Evolutionary conservation across 2,888 invertebrate genomes (phyloP).

Genomic region (Agrotis puta): DNA sequence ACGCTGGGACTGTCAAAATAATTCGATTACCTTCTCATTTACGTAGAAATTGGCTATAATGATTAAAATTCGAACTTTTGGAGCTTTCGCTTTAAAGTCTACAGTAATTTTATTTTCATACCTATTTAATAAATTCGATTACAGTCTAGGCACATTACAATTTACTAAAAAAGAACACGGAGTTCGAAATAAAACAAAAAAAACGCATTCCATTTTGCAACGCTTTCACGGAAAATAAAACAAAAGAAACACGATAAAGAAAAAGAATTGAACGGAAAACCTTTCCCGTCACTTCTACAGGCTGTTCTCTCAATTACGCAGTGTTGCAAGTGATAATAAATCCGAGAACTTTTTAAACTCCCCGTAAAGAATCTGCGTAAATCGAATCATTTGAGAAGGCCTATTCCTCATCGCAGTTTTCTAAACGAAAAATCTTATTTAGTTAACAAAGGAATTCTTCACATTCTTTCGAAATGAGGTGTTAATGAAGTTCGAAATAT

Average conservation of each 20-base stretch:
- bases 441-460: constrained; percentile 14
- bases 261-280: not conserved
- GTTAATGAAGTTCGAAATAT: constrained; percentile 16
- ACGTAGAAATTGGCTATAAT: constrained; percentile 40
- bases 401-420: constrained; percentile 9
- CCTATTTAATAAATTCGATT: no score
- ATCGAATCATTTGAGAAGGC: constrained; percentile 29
- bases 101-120: no score
- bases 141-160: no score
- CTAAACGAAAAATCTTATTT: constrained; percentile 9
- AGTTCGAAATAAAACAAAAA: not conserved
- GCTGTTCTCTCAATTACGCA: not conserved
- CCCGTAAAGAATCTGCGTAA: constrained; percentile 46
- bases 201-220: constrained; percentile 9
- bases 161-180: not conserved
- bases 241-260: constrained; percentile 12
- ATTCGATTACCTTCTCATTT: constrained; percentile 55
- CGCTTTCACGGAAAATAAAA: not conserved
- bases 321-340: constrained; percentile 53
- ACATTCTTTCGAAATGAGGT: constrained; percentile 26
- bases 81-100: not conserved
- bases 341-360: constrained; percentile 62
- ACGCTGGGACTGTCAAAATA: constrained; percentile 50
- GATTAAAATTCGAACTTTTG: constrained; percentile 21
- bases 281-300: constrained; percentile 9